A percentile compares a stretch with the other conserved stretches of the same genome.
Evolutionary conservation across 2,113 vertebrate genomes (phyloP).

Genomic region (Potamarius usumacintae): DNA sequence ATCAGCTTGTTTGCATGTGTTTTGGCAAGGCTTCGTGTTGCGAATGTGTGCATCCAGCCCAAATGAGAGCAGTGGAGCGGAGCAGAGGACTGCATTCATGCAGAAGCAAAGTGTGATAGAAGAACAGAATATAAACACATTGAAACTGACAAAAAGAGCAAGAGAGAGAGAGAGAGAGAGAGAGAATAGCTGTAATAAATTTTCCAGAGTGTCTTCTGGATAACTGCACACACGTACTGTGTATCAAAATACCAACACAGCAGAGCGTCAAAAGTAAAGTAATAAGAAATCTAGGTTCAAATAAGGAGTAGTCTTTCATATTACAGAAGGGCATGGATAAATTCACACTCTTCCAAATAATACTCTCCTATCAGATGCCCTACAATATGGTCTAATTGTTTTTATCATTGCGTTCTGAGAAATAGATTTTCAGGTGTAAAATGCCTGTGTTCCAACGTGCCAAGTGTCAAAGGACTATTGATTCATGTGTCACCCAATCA

Average conservation of each 20-base stretch:
- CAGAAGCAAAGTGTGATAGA: slow-evolving; percentile 12
- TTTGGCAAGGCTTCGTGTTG: slow-evolving; percentile 60
- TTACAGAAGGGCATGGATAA: neutral
- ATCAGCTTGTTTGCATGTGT: slow-evolving; percentile 65
- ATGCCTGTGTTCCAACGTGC: neutral
- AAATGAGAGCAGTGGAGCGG: slow-evolving; percentile 70
- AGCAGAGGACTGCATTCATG: slow-evolving; percentile 28
- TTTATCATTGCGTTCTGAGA: neutral
- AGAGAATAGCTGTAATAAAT: slow-evolving; percentile 3
- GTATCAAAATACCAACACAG: neutral
- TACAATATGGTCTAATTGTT: neutral
- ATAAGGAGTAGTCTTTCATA: neutral
- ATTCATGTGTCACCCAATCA: slow-evolving; percentile 34
- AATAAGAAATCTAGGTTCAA: neutral
- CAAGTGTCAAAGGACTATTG: slow-evolving; percentile 36
- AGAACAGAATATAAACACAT: slow-evolving; percentile 12
- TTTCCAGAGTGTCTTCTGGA: neutral
- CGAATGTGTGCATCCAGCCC: slow-evolving; percentile 64
- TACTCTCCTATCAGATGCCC: neutral
- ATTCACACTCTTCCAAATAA: neutral
- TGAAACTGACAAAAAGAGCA: neutral
- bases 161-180: neutral
- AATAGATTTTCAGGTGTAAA: slow-evolving; percentile 37
- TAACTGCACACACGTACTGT: neutral
- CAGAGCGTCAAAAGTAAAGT: neutral